A percentile compares a stretch with the other conserved stretches of the same genome.
Evolutionary conservation across 2,113 vertebrate species (phyloP).

Genomic region (Ahaetulla prasina): DNA sequence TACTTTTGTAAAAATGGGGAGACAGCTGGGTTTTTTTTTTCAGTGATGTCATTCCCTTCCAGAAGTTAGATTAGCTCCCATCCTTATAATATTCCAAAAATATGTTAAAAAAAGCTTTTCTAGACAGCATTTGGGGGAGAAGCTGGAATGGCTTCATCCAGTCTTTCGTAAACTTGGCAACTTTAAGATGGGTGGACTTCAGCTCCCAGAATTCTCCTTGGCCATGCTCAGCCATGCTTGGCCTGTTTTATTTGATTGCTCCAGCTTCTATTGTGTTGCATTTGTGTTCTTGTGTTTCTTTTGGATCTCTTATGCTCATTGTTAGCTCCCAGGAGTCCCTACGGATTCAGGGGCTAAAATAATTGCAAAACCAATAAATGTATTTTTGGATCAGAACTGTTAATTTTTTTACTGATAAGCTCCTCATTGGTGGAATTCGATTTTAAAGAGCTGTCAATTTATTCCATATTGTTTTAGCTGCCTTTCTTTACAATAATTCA

Average conservation of each 20-base stretch:
- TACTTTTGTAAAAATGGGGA: neutral
- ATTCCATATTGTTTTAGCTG: neutral
- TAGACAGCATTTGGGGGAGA: neutral
- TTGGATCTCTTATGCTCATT: neutral
- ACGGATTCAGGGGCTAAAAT: neutral
- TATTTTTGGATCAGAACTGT: neutral
- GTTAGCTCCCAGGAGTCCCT: neutral
- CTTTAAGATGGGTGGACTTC: neutral
- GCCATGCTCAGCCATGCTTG: neutral
- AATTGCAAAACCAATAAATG: neutral
- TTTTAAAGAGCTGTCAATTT: neutral
- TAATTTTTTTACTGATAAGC: neutral
- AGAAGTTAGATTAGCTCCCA: neutral
- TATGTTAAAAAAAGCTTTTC: neutral
- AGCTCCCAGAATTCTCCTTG: neutral
- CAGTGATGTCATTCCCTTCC: neutral
- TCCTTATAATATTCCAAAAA: neutral
- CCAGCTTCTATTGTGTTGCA: neutral
- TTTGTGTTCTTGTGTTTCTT: neutral
- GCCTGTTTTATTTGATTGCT: neutral
- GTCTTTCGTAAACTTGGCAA: neutral
- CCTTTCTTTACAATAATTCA: neutral
- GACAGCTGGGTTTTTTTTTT: neutral
- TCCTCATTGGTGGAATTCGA: neutral
- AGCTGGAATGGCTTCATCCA: neutral